These are phyloP conservation scores for Globia sparganii DNA, from an alignment of 2,888 invertebrate species.

Conservation along the genomic window DNA sequence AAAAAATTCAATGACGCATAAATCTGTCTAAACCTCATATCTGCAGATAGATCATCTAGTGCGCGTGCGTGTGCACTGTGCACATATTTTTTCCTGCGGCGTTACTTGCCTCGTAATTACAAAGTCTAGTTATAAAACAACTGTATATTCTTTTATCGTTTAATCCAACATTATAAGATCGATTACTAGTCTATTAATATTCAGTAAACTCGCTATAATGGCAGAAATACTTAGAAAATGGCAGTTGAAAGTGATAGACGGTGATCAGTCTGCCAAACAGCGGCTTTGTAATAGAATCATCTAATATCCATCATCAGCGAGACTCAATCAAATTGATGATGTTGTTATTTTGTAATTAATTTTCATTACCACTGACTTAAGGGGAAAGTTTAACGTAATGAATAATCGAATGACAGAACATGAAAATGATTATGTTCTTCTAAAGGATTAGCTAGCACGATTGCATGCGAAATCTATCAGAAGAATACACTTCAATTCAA, in stretches of 20 bases:
- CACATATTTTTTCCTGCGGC: constrained; percentile 77
- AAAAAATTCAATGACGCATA: constrained; percentile 61
- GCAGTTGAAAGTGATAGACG: constrained; percentile 67
- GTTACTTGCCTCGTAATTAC: constrained; percentile 78
- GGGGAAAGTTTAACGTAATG: constrained; percentile 44
- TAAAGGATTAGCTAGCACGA: constrained; percentile 17
- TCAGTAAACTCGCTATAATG: constrained; percentile 70
- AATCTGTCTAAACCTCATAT: constrained; percentile 74
- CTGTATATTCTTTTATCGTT: constrained; percentile 67
- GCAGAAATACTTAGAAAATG: constrained; percentile 68
- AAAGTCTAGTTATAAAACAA: constrained; percentile 72
- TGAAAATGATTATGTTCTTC: constrained; percentile 25
- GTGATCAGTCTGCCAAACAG: constrained; percentile 53
- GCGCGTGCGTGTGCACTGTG: constrained; percentile 73
- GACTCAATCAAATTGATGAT: constrained; percentile 49
- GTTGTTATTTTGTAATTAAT: constrained; percentile 30
- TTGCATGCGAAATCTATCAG: constrained; percentile 24
- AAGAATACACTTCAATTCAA: constrained; percentile 7
- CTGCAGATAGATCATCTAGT: constrained; percentile 74
- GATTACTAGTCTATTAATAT: constrained; percentile 70
- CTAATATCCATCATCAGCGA: constrained; percentile 33
- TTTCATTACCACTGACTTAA: constrained; percentile 23
- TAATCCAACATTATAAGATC: constrained; percentile 72
- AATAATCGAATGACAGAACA: constrained; percentile 31
- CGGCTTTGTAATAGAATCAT: constrained; percentile 45